Evolutionary conservation across 2,888 invertebrate species (phyloP).

Genomic region (Tetanocera ferruginea): DNA sequence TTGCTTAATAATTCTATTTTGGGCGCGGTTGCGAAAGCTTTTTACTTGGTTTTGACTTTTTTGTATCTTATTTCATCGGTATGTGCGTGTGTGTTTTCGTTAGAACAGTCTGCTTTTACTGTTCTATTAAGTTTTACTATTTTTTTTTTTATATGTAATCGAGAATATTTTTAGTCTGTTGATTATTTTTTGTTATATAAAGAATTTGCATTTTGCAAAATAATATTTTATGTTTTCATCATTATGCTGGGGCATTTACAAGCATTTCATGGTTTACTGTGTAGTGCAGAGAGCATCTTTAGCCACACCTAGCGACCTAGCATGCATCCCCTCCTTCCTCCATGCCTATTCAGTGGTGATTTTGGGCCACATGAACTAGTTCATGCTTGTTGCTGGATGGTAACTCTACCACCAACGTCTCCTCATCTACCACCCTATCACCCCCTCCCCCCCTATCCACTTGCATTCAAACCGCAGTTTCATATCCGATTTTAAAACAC

Average conservation of each 20-base stretch:
- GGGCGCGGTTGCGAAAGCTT: slow-evolving; percentile 18
- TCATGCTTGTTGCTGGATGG: too few species aligned
- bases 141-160: neutral
- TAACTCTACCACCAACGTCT: too few species aligned
- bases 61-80: neutral
- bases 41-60: neutral
- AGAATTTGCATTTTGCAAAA: neutral
- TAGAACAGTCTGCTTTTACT: neutral
- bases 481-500: neutral
- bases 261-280: too few species aligned
- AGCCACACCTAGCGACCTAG: too few species aligned
- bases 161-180: neutral
- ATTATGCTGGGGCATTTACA: neutral
- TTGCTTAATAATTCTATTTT: slow-evolving; percentile 22
- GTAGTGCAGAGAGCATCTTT: too few species aligned
- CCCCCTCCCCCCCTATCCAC: too few species aligned
- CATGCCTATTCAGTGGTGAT: too few species aligned
- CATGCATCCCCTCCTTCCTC: too few species aligned
- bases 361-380: too few species aligned
- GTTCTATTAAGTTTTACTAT: neutral
- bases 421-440: too few species aligned
- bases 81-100: neutral
- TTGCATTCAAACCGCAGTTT: slow-evolving; percentile 2
- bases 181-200: too few species aligned
- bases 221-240: neutral